These are phyloP conservation scores for Lacanobia oleracea DNA, from an alignment of 2,888 invertebrate genomes.

Conservation along the genomic window DNA sequence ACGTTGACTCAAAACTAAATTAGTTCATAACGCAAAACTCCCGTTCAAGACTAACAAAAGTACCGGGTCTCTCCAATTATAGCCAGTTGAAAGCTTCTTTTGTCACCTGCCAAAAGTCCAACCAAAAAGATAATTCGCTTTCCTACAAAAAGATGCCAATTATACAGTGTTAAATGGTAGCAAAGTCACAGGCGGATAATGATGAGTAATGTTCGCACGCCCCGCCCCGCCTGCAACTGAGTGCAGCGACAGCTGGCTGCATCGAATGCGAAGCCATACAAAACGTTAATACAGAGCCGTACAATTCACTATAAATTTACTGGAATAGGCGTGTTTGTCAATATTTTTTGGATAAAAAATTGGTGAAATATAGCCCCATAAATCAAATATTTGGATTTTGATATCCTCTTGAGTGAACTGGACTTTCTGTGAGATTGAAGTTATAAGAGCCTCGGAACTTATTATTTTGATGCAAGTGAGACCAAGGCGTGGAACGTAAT, in stretches of 20 bases:
- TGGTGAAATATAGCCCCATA: not conserved
- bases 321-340: constrained; percentile 45
- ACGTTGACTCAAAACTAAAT: too few species aligned
- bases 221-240: constrained; percentile 73
- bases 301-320: constrained; percentile 56
- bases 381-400: not conserved
- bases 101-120: constrained; percentile 17
- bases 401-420: not conserved
- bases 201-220: constrained; percentile 67
- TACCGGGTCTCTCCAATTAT: not conserved
- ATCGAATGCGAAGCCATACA: constrained; percentile 66
- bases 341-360: constrained; percentile 20
- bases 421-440: not conserved
- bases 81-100: not conserved
- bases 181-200: constrained; percentile 61
- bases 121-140: constrained; percentile 19
- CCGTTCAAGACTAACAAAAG: not conserved
- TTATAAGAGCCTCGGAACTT: not conserved
- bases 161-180: constrained; percentile 61
- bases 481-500: too few species aligned
- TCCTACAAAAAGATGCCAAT: constrained; percentile 44
- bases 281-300: constrained; percentile 53
- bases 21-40: not conserved
- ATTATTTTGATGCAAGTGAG: too few species aligned
- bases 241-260: constrained; percentile 63